Evolutionary conservation across 2,113 vertebrate species (phyloP).

Genomic region (Dipodomys ordii): DNA sequence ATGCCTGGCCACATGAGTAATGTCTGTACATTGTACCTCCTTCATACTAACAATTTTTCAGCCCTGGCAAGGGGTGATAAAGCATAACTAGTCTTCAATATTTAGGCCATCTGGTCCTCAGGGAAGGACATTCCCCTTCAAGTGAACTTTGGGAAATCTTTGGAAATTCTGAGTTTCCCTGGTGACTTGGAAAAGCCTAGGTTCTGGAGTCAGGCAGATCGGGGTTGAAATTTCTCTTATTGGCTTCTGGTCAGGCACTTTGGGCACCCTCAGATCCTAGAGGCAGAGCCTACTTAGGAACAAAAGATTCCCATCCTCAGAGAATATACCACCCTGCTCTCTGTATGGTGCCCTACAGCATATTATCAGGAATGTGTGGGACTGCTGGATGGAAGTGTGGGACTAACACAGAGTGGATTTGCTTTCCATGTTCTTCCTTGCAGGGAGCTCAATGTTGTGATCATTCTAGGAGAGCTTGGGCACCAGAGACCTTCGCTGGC

Average conservation of each 20-base stretch:
- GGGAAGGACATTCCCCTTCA: not conserved
- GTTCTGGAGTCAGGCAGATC: not conserved
- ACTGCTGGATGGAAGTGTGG: not conserved
- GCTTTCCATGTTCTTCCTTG: not conserved
- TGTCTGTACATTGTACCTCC: not conserved
- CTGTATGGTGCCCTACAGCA: not conserved
- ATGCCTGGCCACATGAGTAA: not conserved
- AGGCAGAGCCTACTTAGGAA: not conserved
- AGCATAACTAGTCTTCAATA: not conserved
- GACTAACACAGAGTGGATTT: not conserved
- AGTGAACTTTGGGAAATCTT: not conserved
- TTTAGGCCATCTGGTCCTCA: not conserved
- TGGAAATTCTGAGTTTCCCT: not conserved
- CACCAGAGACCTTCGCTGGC: not conserved
- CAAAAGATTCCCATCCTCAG: not conserved
- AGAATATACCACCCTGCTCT: not conserved
- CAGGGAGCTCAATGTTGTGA: not conserved
- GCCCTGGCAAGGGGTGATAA: accelerated
- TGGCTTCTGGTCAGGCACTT: not conserved
- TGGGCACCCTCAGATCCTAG: not conserved
- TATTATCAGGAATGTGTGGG: too few species aligned
- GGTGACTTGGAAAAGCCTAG: not conserved
- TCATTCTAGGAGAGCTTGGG: not conserved
- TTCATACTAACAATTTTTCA: not conserved
- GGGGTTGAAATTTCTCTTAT: not conserved